Evolutionary conservation across 2,888 invertebrate species (phyloP).

Genomic region (Drepanosiphum platanoidis): DNA sequence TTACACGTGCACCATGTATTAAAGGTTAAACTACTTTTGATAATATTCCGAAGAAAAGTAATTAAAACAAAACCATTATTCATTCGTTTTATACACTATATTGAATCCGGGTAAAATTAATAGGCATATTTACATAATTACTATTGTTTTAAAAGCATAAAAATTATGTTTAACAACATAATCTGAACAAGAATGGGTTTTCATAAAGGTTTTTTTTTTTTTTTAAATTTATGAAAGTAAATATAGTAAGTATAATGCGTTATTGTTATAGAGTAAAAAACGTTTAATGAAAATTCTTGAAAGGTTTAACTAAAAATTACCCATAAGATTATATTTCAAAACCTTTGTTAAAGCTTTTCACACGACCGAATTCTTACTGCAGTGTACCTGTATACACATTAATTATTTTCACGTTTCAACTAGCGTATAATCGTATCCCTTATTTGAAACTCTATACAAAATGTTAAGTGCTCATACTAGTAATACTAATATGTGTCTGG

Average conservation of each 20-base stretch:
- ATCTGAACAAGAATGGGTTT: not conserved
- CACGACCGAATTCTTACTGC: not conserved
- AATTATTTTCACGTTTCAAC: conserved; percentile 37
- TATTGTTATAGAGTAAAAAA: not conserved
- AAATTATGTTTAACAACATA: no score
- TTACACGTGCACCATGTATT: not conserved
- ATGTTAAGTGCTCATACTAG: conserved; percentile 15
- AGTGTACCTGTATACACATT: not conserved
- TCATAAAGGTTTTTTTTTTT: not conserved
- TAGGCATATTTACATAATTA: no score
- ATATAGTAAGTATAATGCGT: not conserved
- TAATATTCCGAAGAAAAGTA: not conserved
- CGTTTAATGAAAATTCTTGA: not conserved
- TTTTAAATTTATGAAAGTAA: no score
- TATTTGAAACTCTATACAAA: conserved; percentile 6
- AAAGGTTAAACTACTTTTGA: not conserved
- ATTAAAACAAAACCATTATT: not conserved
- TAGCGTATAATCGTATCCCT: not conserved
- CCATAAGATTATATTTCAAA: conserved; percentile 10
- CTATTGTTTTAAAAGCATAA: no score
- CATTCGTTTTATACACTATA: not conserved
- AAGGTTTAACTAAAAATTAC: not conserved
- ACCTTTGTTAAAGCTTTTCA: conserved; percentile 21
- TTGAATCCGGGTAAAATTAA: not conserved
- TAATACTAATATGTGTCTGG: conserved; percentile 5